Base-by-base conservation (phyloP, 2,888 invertebrate genomes). In the Drosophila multiciliata region DNA sequence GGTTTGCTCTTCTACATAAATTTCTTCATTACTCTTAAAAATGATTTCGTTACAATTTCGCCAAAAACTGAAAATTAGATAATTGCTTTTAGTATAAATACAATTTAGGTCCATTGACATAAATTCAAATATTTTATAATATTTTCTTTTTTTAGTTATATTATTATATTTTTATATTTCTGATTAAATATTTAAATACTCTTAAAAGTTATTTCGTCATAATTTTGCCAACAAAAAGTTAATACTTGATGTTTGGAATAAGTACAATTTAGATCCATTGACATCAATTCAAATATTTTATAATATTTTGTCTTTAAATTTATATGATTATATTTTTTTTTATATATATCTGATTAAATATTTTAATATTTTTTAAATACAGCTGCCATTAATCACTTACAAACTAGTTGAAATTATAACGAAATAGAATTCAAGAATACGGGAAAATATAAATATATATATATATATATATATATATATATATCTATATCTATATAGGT, bases 341-440 rank as follows among this genome's bases (percentile, higher is more conserved):
- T 12, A 11, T 20, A 5, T 12, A 42, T 45, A 5, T 12, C 9
- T 26, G 0, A 20, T 0, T 42, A 20, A 11, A 11, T 20, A 9
- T 4, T 17, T 42, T 9, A 9, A 40, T n/a, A 23, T 20, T 23
- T 11, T 11, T 15, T 0, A 48, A 48, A 3, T 23, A 50, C n/a
- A 17, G 7, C 6, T 50, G 17, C 5, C 6, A 15, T 6, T 12
- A 23, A 53, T 7, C n/a, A 32, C 6, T 11, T 29, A 17, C 17
- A 6, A 52, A 12, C n/a, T 20, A 20, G 17, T 20, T 29, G 20
- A 17, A 50, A 26, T 29, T 11, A 20, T 11, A 26, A 17, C 33
- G 42, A 71, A 76, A 58, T 38, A 38, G 73, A 49, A 23, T 64
- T 15, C 0, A 0, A 26, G 77, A 66, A 78, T 53, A 62, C 26